Base-by-base conservation (phyloP, 2,113 vertebrate species). In the Xenus cinereus region DNA sequence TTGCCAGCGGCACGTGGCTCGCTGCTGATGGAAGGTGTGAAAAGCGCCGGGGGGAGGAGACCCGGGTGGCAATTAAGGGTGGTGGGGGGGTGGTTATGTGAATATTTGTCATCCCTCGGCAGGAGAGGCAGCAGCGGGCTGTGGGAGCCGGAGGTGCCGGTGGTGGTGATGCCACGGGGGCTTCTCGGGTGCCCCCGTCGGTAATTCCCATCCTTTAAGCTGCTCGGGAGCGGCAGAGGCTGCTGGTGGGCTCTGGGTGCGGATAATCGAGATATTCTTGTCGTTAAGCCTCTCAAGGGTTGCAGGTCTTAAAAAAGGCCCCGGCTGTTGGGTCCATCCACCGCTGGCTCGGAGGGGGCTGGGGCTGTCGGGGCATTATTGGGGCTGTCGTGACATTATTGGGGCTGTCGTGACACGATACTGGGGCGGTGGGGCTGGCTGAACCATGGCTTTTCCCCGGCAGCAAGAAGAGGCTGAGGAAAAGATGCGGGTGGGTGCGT, bases 221-320 rank as follows among this genome's bases (percentile, higher is more conserved):
- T 18, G 68, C 84, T 92, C 3, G 20, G 23, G 75, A 84, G 73
- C 67, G 45, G 66, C 51, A 41, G 78, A n/a, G 45, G 84, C 83
- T 94, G 86, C 87, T 79, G 3, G 10, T 51, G 72, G 72, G 87
- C 63, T 92, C 51, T 0, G 19, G 69, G 51, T 35, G 20, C 8
- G 71, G 96, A 94, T 96, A 75, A 95, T n/a, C 1, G 17, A 94
- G 93, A 86, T 95, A 95, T 93, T 95, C 91, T 89, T 89, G 84
- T 86, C n/a, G 1, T 79, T 94, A 95, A 95, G 87, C 94, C 59
- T 96, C 93, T 91, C 93, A 75, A 77, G 89, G 20, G 71, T 27
- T 77, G 63, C 59, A 15, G 46, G 84, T 81, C 84, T 96, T 95
- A 89, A 75, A 86, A 84, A 89, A 21, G 45, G 92, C 64, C 75